Conservation (phyloP, 2,113 vertebrate genomes). For the Anguilla japonica region DNA sequence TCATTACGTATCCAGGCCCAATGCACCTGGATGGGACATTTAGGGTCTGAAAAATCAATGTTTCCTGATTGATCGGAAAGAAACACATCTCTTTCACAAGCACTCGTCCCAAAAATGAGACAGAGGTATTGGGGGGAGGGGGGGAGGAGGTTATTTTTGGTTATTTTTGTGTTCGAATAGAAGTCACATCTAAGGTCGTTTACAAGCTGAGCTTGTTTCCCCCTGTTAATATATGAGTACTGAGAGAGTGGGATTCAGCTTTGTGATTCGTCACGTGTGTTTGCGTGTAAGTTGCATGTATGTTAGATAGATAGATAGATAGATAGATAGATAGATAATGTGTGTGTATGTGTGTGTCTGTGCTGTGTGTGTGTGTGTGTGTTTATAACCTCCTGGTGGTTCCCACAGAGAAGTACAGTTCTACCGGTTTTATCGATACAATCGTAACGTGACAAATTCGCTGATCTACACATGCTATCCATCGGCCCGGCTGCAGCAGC, state of each 20-base stretch:
- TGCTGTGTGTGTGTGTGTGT: too few relatives aligned
- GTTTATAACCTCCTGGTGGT: neutral
- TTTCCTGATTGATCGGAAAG: too few relatives aligned
- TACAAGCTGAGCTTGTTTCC: neutral
- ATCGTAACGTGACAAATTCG: constrained; percentile 24
- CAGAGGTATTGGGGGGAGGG: neutral
- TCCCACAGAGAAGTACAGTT: neutral
- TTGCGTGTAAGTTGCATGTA: too few relatives aligned
- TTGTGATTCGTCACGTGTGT: neutral
- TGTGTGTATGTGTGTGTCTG: too few relatives aligned
- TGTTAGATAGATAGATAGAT: too few relatives aligned
- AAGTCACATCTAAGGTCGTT: too few relatives aligned
- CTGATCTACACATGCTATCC: constrained; percentile 32
- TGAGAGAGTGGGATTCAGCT: neutral
- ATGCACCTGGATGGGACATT: too few relatives aligned
- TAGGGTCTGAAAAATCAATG: too few relatives aligned
- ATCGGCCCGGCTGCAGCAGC: constrained; percentile 25
- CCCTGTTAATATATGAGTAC: neutral
- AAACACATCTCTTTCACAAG: too few relatives aligned
- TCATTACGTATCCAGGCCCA: too few relatives aligned
- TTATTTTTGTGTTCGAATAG: neutral
- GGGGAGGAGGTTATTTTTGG: too few relatives aligned
- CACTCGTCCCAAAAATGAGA: neutral
- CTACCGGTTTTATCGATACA: constrained; percentile 25
- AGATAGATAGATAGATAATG: too few relatives aligned